Conservation (phyloP, 2,113 vertebrate species). For the Prunella himalayana region DNA sequence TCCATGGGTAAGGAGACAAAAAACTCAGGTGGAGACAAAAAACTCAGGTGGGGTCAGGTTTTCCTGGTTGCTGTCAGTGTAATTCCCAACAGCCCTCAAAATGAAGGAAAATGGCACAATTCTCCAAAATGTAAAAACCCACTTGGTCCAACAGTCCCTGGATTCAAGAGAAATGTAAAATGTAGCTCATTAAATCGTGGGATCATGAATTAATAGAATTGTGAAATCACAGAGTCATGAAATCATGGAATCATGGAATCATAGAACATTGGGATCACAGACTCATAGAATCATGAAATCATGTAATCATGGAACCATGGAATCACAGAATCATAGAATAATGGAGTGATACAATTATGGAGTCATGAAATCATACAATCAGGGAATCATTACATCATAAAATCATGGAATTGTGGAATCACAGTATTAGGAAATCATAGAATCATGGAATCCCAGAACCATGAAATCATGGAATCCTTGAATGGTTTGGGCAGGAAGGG, state of each 20-base stretch:
- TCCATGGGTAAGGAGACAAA: background rate
- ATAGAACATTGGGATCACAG: fast-evolving
- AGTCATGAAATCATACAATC: background rate
- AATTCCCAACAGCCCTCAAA: background rate
- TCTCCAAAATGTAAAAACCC: background rate
- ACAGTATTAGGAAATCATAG: fast-evolving
- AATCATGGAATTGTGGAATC: background rate
- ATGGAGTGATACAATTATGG: background rate
- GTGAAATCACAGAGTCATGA: background rate
- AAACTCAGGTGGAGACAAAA: background rate
- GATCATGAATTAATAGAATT: fast-evolving
- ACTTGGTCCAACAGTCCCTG: background rate
- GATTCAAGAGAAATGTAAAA: background rate
- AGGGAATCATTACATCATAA: fast-evolving
- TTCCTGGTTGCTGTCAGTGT: background rate
- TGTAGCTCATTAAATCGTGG: background rate
- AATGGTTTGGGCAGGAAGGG: background rate
- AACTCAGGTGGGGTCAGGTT: background rate
- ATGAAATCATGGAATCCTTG: background rate
- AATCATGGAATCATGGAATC: background rate
- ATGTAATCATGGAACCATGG: fast-evolving
- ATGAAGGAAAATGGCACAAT: background rate
- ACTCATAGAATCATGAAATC: background rate
- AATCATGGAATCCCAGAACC: background rate
- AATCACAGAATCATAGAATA: no score